Evolutionary conservation across 2,888 invertebrate genomes (phyloP), one percentile per base, ranked within the genome.

Genomic region (Caenorhabditis uteleia): DNA sequence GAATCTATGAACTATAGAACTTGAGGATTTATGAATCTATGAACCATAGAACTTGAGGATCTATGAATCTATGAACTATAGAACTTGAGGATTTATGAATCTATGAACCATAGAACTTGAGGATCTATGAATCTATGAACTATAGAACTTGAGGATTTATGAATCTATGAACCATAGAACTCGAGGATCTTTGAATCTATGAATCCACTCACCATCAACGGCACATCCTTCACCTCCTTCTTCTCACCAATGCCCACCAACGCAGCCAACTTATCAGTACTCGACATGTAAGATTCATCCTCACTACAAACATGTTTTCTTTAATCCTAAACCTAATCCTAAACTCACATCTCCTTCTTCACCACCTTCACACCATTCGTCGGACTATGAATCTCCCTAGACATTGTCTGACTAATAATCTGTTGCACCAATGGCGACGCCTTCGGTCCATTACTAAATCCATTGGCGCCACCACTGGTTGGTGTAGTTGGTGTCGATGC

Each of bases 341-440:
- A 34, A 8, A 29, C 21, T 21, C 36, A 34, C n/a, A 10, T 34
- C 34, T 34, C n/a, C 34, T 34, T 34, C n/a, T 34, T 29, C 31
- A 20, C 29, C 2, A 20, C 16, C 4, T 33, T 33, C 1, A n/a
- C n/a, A 23, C 25, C 12, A 26, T 42, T 44, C 36, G 31, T 36
- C 16, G n/a, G 55, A 50, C 18, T 61, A 55, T 18, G 61, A 29
- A n/a, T n/a, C n/a, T n/a, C n/a, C 43, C 62, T 46, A 7, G 51
- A 50, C 45, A 73, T 57, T 2, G 70, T 65, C 42, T 73, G 73
- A 36, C 43, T 68, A 39, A 75, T 72, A 38, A 75, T 61, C 45
- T 75, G 75, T 40, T 74, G 75, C 0, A 75, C 74, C 40, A 75
- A 56, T 10, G 73, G 73, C 39, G 73, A 70, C 4, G 75, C 61